Evolutionary conservation across 2,888 invertebrate genomes (phyloP).

Genomic region (Molanna angustata): DNA sequence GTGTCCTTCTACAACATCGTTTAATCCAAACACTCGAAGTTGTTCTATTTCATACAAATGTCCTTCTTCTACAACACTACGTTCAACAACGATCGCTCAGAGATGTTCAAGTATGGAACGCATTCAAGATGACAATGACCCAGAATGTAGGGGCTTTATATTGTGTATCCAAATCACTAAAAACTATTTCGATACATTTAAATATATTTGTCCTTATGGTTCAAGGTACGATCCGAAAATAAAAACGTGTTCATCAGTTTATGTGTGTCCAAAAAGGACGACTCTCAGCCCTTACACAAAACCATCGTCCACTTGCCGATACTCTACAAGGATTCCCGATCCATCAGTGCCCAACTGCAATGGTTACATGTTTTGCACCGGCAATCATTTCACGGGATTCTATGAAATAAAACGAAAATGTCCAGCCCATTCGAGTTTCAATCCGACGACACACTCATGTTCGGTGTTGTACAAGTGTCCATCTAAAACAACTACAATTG

Average conservation of each 20-base stretch:
- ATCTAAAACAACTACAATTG: not conserved
- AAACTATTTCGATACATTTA: too few relatives aligned
- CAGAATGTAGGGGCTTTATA: too few relatives aligned
- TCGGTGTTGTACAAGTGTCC: constrained; percentile 1
- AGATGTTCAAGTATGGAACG: too few relatives aligned
- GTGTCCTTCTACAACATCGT: too few relatives aligned
- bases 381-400: not conserved
- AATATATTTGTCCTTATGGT: constrained; percentile 2
- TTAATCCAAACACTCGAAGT: too few relatives aligned
- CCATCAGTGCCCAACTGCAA: not conserved
- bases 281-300: not conserved
- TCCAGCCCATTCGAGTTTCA: not conserved
- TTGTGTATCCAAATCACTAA: too few relatives aligned
- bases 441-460: not conserved
- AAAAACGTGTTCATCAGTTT: constrained; percentile 8
- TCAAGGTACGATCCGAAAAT: constrained; percentile 3
- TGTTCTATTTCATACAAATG: too few relatives aligned
- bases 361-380: not conserved
- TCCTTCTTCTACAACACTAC: too few relatives aligned
- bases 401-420: not conserved
- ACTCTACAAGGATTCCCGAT: not conserved
- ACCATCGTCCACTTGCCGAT: not conserved
- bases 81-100: too few relatives aligned
- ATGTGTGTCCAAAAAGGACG: constrained; percentile 1
- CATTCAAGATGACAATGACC: too few relatives aligned